Evolutionary conservation across 2,888 invertebrate species (phyloP), one percentile per base, ranked within the genome.

Genomic region (Alloscopus bannaensis): DNA sequence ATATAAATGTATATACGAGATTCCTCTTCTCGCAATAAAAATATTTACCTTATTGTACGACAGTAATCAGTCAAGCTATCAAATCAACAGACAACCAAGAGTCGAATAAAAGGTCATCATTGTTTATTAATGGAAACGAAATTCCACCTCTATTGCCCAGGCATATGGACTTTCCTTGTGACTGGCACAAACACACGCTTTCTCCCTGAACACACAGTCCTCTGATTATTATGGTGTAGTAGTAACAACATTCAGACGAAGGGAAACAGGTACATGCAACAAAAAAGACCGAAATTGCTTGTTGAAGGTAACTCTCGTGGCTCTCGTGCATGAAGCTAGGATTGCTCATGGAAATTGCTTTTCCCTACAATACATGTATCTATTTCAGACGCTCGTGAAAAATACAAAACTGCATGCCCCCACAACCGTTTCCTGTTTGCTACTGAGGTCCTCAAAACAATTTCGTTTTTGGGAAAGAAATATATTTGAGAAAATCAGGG

Each of bases 311-410:
- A 64, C 42, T 65, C 57, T 36, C 73, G n/a, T n/a, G 52, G 42
- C 73, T 45, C 57, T 75, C 50, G 57, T 65, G 65, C 65, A 47
- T 62, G 62, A 69, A 69, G 52, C 13, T 50, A 76, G 52, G 69
- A 76, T 55, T 76, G 50, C 55, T 76, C 69, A 69, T 76, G 47
- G 62, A 69, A 76, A 76, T 76, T 76, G 69, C 76, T 76, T 68
- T 76, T 62, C 65, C 22, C 45, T 18, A 1, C 31, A 47, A 31
- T 42, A 36, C 50, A 66, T 20, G 50, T 20, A 28, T 59, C 59
- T n/a, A 20, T 55, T 50, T 6, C 6, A 59, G 31, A n/a, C n/a
- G n/a, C n/a, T n/a, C n/a, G n/a, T n/a, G n/a, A n/a, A n/a, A n/a
- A n/a, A n/a, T n/a, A n/a, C n/a, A n/a, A n/a, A n/a, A n/a, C n/a